phyloP scores from a whole-genome alignment of 2,888 invertebrate species.

The Toxonevra muliebris region DNA sequence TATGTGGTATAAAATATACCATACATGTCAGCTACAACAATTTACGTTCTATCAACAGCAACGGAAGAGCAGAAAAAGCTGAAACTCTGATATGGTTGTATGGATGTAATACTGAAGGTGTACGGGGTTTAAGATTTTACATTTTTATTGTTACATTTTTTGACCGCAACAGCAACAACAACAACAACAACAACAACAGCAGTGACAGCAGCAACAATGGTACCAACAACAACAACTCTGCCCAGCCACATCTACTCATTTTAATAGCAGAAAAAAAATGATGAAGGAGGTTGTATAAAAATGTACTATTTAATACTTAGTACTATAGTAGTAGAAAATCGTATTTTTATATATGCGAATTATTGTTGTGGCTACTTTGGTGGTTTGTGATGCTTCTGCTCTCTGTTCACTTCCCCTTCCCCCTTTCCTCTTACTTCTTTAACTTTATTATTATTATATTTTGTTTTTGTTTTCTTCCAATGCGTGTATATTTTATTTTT shows the following conservation, averaged over 20 bases:
- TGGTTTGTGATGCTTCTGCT: no score
- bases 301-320: neutral
- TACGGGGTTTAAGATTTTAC: neutral
- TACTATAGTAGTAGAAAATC: neutral
- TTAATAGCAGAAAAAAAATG: no score
- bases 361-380: no score
- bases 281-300: no score
- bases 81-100: neutral
- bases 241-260: no score
- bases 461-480: no score
- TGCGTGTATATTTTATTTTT: no score
- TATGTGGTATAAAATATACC: neutral
- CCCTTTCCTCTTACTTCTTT: no score
- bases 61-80: neutral
- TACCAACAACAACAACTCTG: neutral
- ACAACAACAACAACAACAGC: constrained; percentile 4
- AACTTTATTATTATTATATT: no score
- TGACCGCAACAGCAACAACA: constrained; percentile 7
- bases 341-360: neutral
- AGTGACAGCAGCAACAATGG: neutral
- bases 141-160: constrained; percentile 4
- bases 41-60: neutral
- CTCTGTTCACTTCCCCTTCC: no score
- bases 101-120: neutral
- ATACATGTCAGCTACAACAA: neutral